Evolutionary conservation across 1,140 invertebrate genomes (phyloP), one percentile per base, ranked within the genome.

Genomic region (Heliconius hewitsoni): DNA sequence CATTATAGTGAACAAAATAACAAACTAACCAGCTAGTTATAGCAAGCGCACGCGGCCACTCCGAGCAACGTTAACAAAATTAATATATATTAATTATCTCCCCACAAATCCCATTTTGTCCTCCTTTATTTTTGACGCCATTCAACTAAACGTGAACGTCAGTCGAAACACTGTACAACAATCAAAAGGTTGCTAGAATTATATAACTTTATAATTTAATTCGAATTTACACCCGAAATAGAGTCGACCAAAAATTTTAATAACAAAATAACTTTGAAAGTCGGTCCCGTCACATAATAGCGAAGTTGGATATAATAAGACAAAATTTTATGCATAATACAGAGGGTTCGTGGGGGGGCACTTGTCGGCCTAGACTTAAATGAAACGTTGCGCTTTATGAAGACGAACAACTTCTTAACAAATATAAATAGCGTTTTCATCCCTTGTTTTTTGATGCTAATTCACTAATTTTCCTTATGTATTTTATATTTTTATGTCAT

Each of bases 261-360:
- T 94, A 94, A 93, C 92, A 92, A 91, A 94, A 94, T 94, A 94
- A 94, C 92, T 94, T 92, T 83, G 84, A 83, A 94, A 92, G 90
- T 94, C 87, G 83, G 84, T 87, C 88, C 87, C 89, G 92, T 93
- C 91, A 92, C 92, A 91, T 93, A 94, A 94, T 92, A 89, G 90
- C 89, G 83, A 93, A 94, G 90, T 94, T 93, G 87, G 87, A 91
- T 92, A 91, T 93, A 94, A 94, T 94, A 93, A 93, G 92, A 92
- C 90, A 91, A 91, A 92, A 94, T 94, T 93, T 93, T 93, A 94
- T 94, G 92, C 92, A 93, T 91, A 93, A 92, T 89, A 91, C 91
- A 88, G 92, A 90, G 87, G 86, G 85, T 83, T 82, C 85, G 78
- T 72, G 76, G 85, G 84, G 83, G 4, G 0, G 84, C 88, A 89